Conservation (phyloP, 2,888 invertebrate species). For the Drosophila vallismaia region DNA sequence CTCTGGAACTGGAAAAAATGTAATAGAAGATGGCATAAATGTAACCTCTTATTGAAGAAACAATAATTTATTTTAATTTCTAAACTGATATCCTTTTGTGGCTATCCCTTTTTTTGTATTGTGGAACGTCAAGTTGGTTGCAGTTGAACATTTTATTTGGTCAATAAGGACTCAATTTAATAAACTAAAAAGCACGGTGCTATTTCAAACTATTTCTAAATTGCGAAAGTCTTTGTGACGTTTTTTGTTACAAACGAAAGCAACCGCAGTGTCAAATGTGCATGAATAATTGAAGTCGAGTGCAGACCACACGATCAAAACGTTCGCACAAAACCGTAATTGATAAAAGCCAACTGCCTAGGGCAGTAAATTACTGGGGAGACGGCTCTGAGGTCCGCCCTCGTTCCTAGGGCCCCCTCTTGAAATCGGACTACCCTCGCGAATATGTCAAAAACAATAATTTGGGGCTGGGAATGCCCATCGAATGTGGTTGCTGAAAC, state of each 20-base stretch:
- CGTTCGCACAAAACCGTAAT: slow-evolving; percentile 46
- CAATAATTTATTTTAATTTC: neutral
- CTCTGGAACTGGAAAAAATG: no score
- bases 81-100: neutral
- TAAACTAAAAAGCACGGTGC: slow-evolving; percentile 15
- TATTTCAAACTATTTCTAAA: slow-evolving; percentile 15
- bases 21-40: no score
- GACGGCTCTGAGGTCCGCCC: slow-evolving; percentile 2
- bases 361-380: slow-evolving; percentile 42
- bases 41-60: no score
- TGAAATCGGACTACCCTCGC: slow-evolving; percentile 6
- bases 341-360: slow-evolving; percentile 44
- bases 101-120: neutral
- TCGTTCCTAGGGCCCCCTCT: neutral
- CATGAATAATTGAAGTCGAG: slow-evolving; percentile 45
- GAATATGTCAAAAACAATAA: slow-evolving; percentile 49
- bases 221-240: slow-evolving; percentile 18
- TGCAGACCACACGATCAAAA: slow-evolving; percentile 47
- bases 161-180: slow-evolving; percentile 25
- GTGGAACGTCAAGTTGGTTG: neutral
- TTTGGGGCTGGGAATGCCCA: slow-evolving; percentile 27
- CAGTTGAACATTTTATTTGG: neutral
- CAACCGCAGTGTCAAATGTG: slow-evolving; percentile 53
- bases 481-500: slow-evolving; percentile 52
- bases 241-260: slow-evolving; percentile 27